Evolutionary conservation across 2,888 invertebrate genomes (phyloP).

Genomic region (Tenthredo amoena): DNA sequence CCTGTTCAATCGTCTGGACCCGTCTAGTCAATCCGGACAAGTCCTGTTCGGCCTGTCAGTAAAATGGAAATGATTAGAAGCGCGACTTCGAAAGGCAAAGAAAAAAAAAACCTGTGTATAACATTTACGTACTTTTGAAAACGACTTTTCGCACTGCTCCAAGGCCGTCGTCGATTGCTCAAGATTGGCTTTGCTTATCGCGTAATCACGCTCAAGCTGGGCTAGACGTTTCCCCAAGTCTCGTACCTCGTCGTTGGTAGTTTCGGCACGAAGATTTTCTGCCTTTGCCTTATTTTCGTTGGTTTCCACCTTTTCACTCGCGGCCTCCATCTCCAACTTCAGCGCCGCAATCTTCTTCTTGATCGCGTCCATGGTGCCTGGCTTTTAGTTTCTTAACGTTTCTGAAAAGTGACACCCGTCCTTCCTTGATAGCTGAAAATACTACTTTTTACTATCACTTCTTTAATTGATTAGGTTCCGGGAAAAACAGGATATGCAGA

Average conservation of each 20-base stretch:
- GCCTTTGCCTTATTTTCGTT: constrained; percentile 83
- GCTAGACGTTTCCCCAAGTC: constrained; percentile 97
- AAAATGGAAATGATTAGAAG: constrained; percentile 33
- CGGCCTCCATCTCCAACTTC: constrained; percentile 87
- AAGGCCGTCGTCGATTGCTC: constrained; percentile 94
- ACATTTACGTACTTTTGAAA: constrained; percentile 84
- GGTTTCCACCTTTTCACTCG: constrained; percentile 84
- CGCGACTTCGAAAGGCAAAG: constrained; percentile 12
- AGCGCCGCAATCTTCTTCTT: constrained; percentile 88
- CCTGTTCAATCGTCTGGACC: constrained; percentile 85
- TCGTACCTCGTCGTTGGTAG: constrained; percentile 94
- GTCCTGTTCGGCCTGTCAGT: constrained; percentile 82
- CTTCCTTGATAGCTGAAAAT: constrained; percentile 32
- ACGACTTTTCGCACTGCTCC: constrained; percentile 96
- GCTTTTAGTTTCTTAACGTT: constrained; percentile 20
- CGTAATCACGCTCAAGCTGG: constrained; percentile 95
- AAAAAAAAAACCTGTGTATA: neutral
- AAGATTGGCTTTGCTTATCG: constrained; percentile 91
- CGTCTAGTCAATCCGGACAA: constrained; percentile 83
- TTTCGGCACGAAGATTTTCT: constrained; percentile 76
- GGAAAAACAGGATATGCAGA: neutral
- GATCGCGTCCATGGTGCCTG: constrained; percentile 84
- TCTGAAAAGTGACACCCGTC: constrained; percentile 28
- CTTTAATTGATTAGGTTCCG: neutral
- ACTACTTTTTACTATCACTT: neutral